phyloP scores from a whole-genome alignment of 1,140 invertebrate species.

The Muscidifurax raptorellus region DNA sequence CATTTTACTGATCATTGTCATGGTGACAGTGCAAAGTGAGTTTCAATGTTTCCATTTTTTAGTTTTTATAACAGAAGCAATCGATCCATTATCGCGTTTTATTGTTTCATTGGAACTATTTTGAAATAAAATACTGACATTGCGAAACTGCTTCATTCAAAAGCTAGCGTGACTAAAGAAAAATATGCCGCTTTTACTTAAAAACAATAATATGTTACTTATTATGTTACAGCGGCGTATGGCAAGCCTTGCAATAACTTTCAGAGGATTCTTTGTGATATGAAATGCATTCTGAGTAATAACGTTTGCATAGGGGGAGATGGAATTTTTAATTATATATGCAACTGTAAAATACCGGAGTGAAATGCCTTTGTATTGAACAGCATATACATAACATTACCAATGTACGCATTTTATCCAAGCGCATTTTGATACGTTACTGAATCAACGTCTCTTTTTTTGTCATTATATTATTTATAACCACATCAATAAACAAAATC shows the following conservation, averaged over 20 bases:
- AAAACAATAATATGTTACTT: constrained; percentile 26
- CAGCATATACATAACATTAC: background rate
- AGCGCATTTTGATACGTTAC: background rate
- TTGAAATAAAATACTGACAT: background rate
- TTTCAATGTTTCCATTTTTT: background rate
- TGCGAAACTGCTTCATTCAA: background rate
- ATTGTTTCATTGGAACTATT: background rate
- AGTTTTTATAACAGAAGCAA: background rate
- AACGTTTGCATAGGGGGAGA: constrained; percentile 41
- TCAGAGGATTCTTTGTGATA: constrained; percentile 41
- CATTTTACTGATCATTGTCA: constrained; percentile 6
- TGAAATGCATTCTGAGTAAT: constrained; percentile 45
- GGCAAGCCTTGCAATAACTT: constrained; percentile 41
- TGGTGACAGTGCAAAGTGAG: constrained; percentile 15
- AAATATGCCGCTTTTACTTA: background rate
- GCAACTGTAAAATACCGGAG: constrained; percentile 36
- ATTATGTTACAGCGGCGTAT: constrained; percentile 20
- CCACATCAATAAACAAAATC: background rate
- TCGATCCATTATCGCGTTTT: background rate
- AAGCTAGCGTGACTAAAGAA: background rate
- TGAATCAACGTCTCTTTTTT: too few relatives aligned
- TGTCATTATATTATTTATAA: background rate
- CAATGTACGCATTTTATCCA: too few relatives aligned
- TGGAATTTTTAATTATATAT: constrained; percentile 43
- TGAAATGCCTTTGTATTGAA: background rate